Base-by-base conservation (phyloP, 2,888 invertebrate species). In the Morpho helenor region DNA sequence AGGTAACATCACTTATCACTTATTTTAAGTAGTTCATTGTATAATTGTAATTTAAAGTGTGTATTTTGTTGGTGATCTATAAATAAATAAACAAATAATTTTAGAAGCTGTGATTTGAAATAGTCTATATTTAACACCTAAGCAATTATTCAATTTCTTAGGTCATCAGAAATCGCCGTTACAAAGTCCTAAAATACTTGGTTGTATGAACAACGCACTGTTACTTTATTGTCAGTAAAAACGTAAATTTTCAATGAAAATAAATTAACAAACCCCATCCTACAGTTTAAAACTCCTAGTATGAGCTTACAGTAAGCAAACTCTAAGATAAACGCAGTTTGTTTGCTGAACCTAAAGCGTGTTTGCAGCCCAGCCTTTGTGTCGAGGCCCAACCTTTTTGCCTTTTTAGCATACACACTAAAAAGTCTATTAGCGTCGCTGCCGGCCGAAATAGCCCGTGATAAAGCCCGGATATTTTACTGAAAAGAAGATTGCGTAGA, bases 331-430 rank as follows among this genome's bases (percentile, higher is more conserved):
- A 39, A 10, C 49, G 8, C 22, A 10, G 49, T 8, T 8, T 50
- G 49, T 41, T 50, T 41, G 41, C 49, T 8, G 49, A 50, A 7
- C 16, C 49, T 9, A 43, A 43, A 8, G 52, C 57, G 47, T 49
- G 57, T 52, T 42, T 47, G 42, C 9, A 22, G 22, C n/a, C 46
- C 41, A n/a, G 50, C 50, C 45, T 55, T 55, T 55, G 55, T 39
- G 39, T 7, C 44, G n/a, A 51, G 16, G 16, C 47, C 22, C 49
- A 7, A 39, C 49, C 39, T 49, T 49, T 49, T n/a, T 16, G 49
- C 41, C 49, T 50, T 50, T 42, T 50, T 50, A 41, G 41, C 22
- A 41, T 7, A 7, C 40, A 8, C 49, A 49, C 49, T 16, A 49
- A 49, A 56, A 56, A 49, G 7, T 23, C 41, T 41, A 43, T 54